A percentile compares a stretch with the other conserved stretches of the same genome.
Conservation (phyloP, 2,113 vertebrate genomes). For the Odobenus rosmarus region DNA sequence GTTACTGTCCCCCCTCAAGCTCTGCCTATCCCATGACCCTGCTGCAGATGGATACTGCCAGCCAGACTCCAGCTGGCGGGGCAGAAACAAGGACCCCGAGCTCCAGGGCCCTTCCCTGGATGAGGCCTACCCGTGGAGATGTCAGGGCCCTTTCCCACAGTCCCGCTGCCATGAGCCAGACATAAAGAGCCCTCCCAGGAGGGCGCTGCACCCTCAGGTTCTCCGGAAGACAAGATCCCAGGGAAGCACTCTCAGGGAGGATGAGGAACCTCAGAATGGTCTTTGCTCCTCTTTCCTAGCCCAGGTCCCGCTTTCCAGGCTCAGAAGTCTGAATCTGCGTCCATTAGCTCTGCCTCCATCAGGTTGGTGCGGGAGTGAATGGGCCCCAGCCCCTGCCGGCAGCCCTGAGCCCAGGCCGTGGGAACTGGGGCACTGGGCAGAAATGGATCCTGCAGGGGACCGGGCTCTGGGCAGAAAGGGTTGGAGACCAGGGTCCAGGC, state of each 20-base stretch:
- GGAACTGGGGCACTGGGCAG: constrained; percentile 29
- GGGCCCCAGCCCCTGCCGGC: constrained; percentile 86
- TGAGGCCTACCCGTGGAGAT: neutral
- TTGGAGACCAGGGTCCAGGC: constrained; percentile 83
- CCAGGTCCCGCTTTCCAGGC: neutral
- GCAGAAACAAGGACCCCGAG: constrained; percentile 8
- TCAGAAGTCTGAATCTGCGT: constrained; percentile 94
- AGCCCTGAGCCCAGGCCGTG: constrained; percentile 84
- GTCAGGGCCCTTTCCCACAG: constrained; percentile 43
- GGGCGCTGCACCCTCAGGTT: neutral
- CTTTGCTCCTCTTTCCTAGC: neutral
- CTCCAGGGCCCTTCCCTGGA: neutral
- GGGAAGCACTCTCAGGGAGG: neutral
- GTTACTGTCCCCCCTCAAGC: neutral
- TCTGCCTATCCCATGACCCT: neutral
- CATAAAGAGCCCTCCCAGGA: neutral
- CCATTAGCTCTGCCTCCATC: constrained; percentile 95
- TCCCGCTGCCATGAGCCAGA: constrained; percentile 26
- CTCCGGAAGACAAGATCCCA: neutral
- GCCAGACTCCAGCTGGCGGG: neutral
- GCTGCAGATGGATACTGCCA: neutral
- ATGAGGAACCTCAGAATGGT: neutral
- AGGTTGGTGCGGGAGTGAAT: constrained; percentile 95
- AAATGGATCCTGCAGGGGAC: constrained; percentile 68
- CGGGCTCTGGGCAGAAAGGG: constrained; percentile 85